Percentiles rank a stretch among this genome's conserved stretches.
phyloP scores from a whole-genome alignment of 2,888 invertebrate species.

The Chaitophorus viminalis region DNA sequence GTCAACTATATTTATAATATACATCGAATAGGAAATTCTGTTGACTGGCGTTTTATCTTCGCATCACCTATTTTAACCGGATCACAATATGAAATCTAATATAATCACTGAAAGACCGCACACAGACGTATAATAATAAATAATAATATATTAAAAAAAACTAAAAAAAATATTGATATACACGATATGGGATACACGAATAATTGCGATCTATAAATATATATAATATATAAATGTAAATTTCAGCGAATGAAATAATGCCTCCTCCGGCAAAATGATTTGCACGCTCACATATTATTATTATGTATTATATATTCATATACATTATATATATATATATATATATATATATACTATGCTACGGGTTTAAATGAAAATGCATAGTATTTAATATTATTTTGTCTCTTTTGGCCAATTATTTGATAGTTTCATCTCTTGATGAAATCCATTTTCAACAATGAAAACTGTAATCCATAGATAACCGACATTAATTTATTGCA shows the following conservation, averaged over 20 bases:
- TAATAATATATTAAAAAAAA: background rate
- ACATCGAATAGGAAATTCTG: background rate
- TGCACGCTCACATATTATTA: background rate
- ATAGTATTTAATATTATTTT: background rate
- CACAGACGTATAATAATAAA: background rate
- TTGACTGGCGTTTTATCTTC: background rate
- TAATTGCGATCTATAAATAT: background rate
- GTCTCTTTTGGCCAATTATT: background rate
- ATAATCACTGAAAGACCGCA: background rate
- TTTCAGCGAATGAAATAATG: background rate
- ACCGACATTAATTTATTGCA: too few relatives aligned
- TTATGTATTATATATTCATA: too few relatives aligned
- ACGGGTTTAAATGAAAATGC: background rate
- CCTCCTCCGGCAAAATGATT: conserved; percentile 6
- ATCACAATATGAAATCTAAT: background rate
- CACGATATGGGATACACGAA: too few relatives aligned
- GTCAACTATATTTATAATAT: background rate
- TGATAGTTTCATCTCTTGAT: background rate
- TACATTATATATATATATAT: too few relatives aligned
- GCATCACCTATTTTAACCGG: background rate
- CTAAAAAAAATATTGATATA: background rate
- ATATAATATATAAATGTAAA: conserved; percentile 24
- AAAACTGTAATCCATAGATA: too few relatives aligned
- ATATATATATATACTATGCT: too few relatives aligned
- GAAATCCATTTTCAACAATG: too few relatives aligned